Percentiles rank a stretch among this genome's conserved stretches.
Evolutionary conservation across 2,113 vertebrate species (phyloP).

Genomic region (Malurus alboscapulatus): DNA sequence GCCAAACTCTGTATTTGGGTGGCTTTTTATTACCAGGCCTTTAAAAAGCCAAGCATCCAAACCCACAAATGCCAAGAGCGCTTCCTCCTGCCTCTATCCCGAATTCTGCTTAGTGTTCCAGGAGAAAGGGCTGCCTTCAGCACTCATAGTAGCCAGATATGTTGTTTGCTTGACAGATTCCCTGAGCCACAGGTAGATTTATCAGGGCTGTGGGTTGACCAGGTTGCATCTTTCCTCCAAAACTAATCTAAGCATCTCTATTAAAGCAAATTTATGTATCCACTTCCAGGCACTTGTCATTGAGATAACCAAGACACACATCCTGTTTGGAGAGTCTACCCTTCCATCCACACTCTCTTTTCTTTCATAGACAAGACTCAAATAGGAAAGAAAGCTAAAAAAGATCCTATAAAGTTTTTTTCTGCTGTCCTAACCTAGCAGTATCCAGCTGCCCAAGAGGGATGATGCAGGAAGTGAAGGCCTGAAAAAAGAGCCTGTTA

Average conservation of each 20-base stretch:
- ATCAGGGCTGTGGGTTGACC: not conserved
- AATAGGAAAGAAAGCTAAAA: not conserved
- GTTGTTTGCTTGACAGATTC: not conserved
- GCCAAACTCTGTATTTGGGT: not conserved
- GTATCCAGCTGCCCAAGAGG: not conserved
- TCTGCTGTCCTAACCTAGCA: not conserved
- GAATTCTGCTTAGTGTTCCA: not conserved
- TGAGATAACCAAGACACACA: not conserved
- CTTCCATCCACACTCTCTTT: not conserved
- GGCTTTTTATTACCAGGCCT: not conserved
- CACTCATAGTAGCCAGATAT: not conserved
- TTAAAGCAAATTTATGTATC: not conserved
- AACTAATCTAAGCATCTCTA: not conserved
- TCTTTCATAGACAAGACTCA: not conserved
- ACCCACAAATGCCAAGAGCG: not conserved
- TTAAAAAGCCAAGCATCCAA: not conserved
- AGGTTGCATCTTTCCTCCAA: not conserved
- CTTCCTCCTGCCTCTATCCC: not conserved
- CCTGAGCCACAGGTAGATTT: not conserved
- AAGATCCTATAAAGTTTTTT: not conserved
- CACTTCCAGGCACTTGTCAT: not conserved
- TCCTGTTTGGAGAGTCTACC: not conserved
- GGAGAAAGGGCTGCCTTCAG: not conserved
- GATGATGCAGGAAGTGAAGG: not conserved
- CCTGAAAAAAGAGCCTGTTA: not conserved